These are phyloP conservation scores for Hippocampus abdominalis DNA, from an alignment of 2,113 vertebrate genomes.

Conservation along the genomic window DNA sequence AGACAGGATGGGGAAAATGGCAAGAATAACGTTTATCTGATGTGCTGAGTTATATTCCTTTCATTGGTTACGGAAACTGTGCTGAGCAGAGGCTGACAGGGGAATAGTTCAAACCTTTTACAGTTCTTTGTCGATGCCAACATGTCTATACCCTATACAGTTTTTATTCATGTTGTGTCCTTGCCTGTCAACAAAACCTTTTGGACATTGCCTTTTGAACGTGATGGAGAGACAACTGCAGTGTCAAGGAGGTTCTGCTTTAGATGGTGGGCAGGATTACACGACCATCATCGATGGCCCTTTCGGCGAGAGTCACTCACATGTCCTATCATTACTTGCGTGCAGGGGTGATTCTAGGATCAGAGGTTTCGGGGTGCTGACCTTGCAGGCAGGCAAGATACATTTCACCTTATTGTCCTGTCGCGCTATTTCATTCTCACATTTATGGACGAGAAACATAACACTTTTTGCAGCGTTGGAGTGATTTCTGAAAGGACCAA, in stretches of 20 bases:
- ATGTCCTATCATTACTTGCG: too few species aligned
- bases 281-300: neutral
- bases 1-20: conserved; percentile 42
- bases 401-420: too few species aligned
- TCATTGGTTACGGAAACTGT: conserved; percentile 47
- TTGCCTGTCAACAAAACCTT: neutral
- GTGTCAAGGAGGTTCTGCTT: too few species aligned
- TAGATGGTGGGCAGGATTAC: too few species aligned
- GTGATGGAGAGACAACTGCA: neutral
- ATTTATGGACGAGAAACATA: too few species aligned
- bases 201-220: neutral
- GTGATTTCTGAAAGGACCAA: too few species aligned
- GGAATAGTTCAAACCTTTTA: conserved; percentile 12
- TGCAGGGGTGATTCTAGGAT: too few species aligned
- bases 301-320: neutral
- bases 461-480: too few species aligned
- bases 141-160: neutral
- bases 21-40: conserved; percentile 57
- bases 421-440: too few species aligned
- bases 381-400: too few species aligned
- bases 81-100: conserved; percentile 23
- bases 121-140: conserved; percentile 4
- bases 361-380: too few species aligned
- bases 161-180: neutral
- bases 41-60: conserved; percentile 55